These are phyloP conservation scores for Hydrolagus colliei DNA, from an alignment of 2,797 vertebrate species.

Conservation along the genomic window DNA sequence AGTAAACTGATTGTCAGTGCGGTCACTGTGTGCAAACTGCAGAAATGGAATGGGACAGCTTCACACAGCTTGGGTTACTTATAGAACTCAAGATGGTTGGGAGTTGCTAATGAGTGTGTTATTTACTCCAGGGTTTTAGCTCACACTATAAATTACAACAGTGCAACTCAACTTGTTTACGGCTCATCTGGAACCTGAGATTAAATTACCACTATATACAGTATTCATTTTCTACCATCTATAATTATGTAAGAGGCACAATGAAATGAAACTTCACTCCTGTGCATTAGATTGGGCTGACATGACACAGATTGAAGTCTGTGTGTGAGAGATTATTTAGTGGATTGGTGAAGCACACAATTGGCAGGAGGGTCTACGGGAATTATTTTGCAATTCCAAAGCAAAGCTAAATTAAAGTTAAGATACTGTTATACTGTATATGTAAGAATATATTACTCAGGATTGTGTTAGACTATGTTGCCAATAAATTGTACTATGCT, in stretches of 20 bases:
- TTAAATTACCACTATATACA: neutral
- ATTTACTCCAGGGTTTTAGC: neutral
- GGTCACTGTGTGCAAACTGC: too few species aligned
- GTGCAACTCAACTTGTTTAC: neutral
- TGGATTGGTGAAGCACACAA: neutral
- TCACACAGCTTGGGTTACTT: neutral
- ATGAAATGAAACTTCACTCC: neutral
- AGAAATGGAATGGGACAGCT: neutral
- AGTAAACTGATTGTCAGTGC: conserved; percentile 48
- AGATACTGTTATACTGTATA: neutral
- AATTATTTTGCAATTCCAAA: neutral
- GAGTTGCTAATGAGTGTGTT: neutral
- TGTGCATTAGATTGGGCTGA: neutral
- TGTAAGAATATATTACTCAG: neutral
- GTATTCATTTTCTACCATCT: neutral
- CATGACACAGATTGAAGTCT: neutral
- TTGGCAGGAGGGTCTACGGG: neutral
- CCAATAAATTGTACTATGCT: neutral
- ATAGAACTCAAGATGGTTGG: neutral
- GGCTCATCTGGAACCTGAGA: neutral
- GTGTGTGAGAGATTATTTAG: neutral
- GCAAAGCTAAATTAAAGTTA: neutral
- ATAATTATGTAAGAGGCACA: neutral
- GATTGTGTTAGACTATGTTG: neutral
- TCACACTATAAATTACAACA: neutral